These are phyloP conservation scores for Mugil cephalus DNA, from an alignment of 2,113 vertebrate species.

Conservation along the genomic window DNA sequence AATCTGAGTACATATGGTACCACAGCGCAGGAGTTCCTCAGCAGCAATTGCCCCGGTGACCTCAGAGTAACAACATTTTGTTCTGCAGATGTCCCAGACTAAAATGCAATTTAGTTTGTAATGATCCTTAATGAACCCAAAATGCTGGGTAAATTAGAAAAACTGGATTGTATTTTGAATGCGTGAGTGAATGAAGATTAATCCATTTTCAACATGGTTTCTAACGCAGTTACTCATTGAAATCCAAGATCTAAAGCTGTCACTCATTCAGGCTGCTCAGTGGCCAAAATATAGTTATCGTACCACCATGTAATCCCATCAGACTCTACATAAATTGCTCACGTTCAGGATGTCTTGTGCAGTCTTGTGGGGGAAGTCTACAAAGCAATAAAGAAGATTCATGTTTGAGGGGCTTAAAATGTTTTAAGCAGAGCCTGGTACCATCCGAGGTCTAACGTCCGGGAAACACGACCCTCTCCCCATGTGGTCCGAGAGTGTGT, in stretches of 20 bases:
- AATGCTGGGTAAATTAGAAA: too few relatives aligned
- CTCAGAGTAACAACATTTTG: too few relatives aligned
- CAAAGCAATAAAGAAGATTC: constrained; percentile 40
- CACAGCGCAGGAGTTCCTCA: not conserved
- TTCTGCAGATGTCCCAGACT: too few relatives aligned
- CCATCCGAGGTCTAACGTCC: constrained; percentile 37
- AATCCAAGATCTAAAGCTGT: too few relatives aligned
- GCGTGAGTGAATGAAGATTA: too few relatives aligned
- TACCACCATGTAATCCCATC: not conserved
- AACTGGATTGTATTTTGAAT: too few relatives aligned
- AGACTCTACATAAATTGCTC: not conserved
- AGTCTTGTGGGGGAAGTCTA: constrained; percentile 25
- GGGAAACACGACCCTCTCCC: constrained; percentile 30
- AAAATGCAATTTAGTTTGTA: too few relatives aligned
- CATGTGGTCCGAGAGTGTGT: constrained; percentile 26
- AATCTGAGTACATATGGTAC: too few relatives aligned
- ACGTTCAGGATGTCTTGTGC: not conserved
- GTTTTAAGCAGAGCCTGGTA: constrained; percentile 29
- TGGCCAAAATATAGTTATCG: not conserved
- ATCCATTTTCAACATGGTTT: too few relatives aligned
- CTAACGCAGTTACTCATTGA: too few relatives aligned
- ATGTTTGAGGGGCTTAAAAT: constrained; percentile 31
- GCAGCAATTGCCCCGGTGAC: too few relatives aligned
- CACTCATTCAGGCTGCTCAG: not conserved
- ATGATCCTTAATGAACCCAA: too few relatives aligned